A percentile compares a stretch with the other conserved stretches of the same genome.
These are phyloP conservation scores for Anhinga anhinga DNA, from an alignment of 2,113 vertebrate genomes.

Conservation along the genomic window DNA sequence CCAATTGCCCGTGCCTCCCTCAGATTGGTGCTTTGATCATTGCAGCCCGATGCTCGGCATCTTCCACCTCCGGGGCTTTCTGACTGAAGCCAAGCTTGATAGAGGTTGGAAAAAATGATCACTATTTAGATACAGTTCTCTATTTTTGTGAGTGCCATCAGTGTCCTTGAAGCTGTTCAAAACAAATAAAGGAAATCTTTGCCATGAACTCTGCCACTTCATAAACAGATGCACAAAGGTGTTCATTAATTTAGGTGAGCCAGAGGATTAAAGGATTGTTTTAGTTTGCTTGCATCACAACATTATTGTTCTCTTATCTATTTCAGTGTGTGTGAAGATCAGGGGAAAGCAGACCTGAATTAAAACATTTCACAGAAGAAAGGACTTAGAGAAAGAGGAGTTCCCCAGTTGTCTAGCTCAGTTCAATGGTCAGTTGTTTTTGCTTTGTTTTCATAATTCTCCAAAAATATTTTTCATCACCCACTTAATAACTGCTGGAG, in stretches of 20 bases:
- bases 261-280: neutral
- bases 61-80: neutral
- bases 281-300: accelerated
- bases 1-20: accelerated
- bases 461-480: neutral
- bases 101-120: neutral
- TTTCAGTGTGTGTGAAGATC: neutral
- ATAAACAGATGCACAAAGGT: neutral
- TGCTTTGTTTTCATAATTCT: neutral
- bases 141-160: accelerated
- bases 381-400: neutral
- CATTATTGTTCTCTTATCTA: neutral
- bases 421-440: neutral
- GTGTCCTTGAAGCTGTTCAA: neutral
- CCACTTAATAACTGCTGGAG: neutral
- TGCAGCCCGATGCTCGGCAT: neutral
- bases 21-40: neutral
- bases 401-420: neutral
- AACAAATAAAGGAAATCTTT: neutral
- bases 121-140: neutral
- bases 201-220: neutral
- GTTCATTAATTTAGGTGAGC: neutral
- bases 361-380: neutral
- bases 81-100: neutral
- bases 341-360: neutral